Evolutionary conservation across 2,888 invertebrate species (phyloP).

Genomic region (Melinaea menophilus): DNA sequence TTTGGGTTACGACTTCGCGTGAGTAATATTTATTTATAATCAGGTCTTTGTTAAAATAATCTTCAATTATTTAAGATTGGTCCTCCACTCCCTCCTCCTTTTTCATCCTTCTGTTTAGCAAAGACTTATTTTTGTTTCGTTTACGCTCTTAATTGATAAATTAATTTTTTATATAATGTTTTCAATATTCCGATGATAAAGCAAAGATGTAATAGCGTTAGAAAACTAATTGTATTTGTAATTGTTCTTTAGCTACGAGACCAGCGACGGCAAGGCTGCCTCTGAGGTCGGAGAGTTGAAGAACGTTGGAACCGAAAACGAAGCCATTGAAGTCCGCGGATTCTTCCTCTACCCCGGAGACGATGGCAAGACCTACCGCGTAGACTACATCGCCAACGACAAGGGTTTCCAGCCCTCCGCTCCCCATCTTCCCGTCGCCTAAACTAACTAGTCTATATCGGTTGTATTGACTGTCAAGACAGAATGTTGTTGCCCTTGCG

Average conservation of each 20-base stretch:
- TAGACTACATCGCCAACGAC: constrained; percentile 73
- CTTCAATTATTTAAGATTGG: no score
- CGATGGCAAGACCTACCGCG: constrained; percentile 65
- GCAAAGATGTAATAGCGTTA: no score
- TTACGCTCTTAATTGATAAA: no score
- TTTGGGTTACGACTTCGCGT: constrained; percentile 47
- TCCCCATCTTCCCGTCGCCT: constrained; percentile 48
- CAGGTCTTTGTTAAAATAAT: no score
- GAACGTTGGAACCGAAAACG: constrained; percentile 65
- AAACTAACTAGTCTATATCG: constrained; percentile 17
- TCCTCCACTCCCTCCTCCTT: no score
- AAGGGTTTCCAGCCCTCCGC: constrained; percentile 72
- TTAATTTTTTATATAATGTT: no score
- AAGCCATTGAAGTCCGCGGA: constrained; percentile 69
- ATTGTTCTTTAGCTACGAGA: constrained; percentile 45
- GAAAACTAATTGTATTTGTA: neutral
- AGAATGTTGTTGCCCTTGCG: constrained; percentile 21
- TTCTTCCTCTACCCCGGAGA: constrained; percentile 62
- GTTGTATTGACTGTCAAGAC: constrained; percentile 18
- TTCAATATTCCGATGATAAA: no score
- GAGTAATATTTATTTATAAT: constrained; percentile 12
- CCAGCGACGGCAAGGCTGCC: constrained; percentile 55
- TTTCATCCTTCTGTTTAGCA: no score
- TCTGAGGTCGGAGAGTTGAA: constrained; percentile 55
- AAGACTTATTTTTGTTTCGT: no score